A percentile compares a stretch with the other conserved stretches of the same genome.
Conservation (phyloP, 2,797 vertebrate species). For the Gallirallus australis region DNA sequence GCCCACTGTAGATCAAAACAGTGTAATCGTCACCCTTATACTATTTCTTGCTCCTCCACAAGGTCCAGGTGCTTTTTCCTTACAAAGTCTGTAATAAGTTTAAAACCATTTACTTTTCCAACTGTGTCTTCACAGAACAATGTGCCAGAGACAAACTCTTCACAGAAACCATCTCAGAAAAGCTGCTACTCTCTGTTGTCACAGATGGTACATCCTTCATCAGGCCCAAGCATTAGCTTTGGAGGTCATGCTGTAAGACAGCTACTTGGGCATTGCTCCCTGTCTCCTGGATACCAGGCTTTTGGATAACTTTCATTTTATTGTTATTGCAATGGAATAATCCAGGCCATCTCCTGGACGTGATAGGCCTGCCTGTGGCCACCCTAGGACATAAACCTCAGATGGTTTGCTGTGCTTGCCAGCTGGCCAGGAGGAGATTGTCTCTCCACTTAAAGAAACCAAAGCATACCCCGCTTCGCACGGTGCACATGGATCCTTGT, state of each 20-base stretch:
- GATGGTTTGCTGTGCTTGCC: neutral
- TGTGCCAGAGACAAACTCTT: neutral
- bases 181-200: neutral
- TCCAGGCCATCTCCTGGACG: neutral
- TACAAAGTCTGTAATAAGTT: neutral
- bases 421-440: neutral
- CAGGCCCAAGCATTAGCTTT: neutral
- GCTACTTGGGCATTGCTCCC: neutral
- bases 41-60: neutral
- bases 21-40: neutral
- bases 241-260: neutral
- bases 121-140: neutral
- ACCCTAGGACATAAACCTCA: neutral
- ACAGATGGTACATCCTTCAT: neutral
- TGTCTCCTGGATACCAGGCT: neutral
- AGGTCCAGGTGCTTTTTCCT: neutral
- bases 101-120: neutral
- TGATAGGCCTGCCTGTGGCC: neutral
- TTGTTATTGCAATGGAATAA: conserved; percentile 4
- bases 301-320: neutral
- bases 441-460: neutral
- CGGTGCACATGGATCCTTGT: neutral
- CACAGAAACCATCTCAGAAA: neutral
- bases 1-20: neutral
- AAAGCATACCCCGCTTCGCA: accelerated